Percentiles rank a stretch among this genome's conserved stretches.
phyloP scores from a whole-genome alignment of 1,140 invertebrate genomes.

The Hydropsyche tenuis region DNA sequence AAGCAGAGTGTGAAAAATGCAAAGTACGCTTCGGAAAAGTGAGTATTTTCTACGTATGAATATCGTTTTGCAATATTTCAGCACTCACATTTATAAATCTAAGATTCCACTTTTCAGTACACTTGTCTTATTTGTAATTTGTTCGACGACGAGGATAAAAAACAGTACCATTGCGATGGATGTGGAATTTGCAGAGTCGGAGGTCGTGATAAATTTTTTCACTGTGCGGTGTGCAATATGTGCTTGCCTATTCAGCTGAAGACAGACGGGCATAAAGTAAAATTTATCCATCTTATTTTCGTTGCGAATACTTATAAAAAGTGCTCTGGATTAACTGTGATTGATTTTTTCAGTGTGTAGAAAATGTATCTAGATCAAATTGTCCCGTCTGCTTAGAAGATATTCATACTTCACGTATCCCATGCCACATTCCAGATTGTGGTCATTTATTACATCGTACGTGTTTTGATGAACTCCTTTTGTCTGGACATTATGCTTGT shows the following conservation, averaged over 20 bases:
- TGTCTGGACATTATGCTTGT: conserved; percentile 82
- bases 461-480: conserved; percentile 79
- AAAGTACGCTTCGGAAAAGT: conserved; percentile 80
- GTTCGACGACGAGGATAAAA: conserved; percentile 88
- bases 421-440: conserved; percentile 85
- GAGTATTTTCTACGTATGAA: conserved; percentile 40
- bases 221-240: conserved; percentile 87
- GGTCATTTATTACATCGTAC: conserved; percentile 83
- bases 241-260: conserved; percentile 80
- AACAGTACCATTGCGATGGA: conserved; percentile 87
- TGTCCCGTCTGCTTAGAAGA: conserved; percentile 88
- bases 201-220: conserved; percentile 84
- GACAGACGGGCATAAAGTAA: conserved; percentile 79
- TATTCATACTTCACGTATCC: conserved; percentile 86
- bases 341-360: conserved; percentile 73
- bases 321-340: not conserved
- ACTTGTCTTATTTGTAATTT: conserved; percentile 85
- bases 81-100: not conserved
- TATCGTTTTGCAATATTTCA: not conserved
- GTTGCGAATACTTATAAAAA: too few relatives aligned
- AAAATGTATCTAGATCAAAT: conserved; percentile 84
- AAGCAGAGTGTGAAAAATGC: conserved; percentile 77
- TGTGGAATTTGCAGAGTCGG: conserved; percentile 90
- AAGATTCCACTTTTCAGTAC: conserved; percentile 67
- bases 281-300: conserved; percentile 4